Evolutionary conservation across 2,113 vertebrate genomes (phyloP), one percentile per base, ranked within the genome.

Genomic region (Thymallus thymallus): DNA sequence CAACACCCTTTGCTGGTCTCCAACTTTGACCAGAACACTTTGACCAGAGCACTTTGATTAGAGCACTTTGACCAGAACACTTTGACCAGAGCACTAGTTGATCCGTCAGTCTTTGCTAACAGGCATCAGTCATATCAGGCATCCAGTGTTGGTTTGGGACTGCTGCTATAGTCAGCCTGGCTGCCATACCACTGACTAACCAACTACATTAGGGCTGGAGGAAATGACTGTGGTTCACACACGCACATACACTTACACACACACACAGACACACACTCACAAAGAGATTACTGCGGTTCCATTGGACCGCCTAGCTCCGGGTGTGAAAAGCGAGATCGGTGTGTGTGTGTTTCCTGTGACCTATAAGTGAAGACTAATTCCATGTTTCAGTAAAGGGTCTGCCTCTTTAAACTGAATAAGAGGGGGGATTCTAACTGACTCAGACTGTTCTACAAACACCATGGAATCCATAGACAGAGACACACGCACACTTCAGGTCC

Each of bases 171-270:
- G 32, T 35, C 66, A 14, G 46, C 12, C 64, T 73, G 61, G 82
- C 82, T 79, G 81, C 82, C 76, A 78, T 75, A 74, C 64, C 75
- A 82, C 84, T 80, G 35, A 18, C 85, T 76, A 85, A 88, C 82
- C 90, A 91, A 91, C 88, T 83, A 89, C 51, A 62, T 68, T 58
- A 35, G 62, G 51, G 80, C 86, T 10, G 35, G 35, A 83, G 86
- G 89, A 91, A 91, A 91, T 91, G 88, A 88, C 87, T 92, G 90
- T 85, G 92, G 90, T 88, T 78, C 68, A 23, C 72, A 68, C 71
- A 66, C 81, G 70, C 68, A 45, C 22, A 51, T 29, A 41, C 9
- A 35, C 35, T 2, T 7, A 35, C 7, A 10, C 7, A 41, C 35
- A 41, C 2, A 10, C 35, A 51, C 62, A n/a, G 56, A 65, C 62